Conservation (phyloP, 2,113 vertebrate genomes). For the Leptosomus discolor region DNA sequence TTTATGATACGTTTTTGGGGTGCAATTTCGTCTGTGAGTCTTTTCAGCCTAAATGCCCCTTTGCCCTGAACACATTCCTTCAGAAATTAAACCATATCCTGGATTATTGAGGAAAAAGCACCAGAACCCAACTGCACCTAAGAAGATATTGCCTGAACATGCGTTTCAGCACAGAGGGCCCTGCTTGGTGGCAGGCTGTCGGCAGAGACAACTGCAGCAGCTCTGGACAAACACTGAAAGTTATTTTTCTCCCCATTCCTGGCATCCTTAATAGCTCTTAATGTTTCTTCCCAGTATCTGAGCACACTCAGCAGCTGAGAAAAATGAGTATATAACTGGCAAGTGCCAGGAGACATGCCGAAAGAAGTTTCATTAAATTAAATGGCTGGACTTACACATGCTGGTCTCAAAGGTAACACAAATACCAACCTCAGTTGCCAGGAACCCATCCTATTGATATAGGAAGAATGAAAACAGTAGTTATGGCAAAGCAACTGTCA, state of each 20-base stretch:
- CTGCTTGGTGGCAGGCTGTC: not conserved
- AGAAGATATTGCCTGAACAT: not conserved
- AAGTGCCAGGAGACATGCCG: not conserved
- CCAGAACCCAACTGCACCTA: not conserved
- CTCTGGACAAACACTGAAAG: not conserved
- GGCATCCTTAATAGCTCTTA: slow-evolving; percentile 6
- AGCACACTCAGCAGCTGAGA: not conserved
- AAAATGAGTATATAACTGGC: not conserved
- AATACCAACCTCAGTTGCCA: slow-evolving; percentile 39
- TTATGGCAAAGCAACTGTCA: slow-evolving; percentile 63
- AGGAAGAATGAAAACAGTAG: slow-evolving; percentile 71
- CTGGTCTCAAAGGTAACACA: not conserved
- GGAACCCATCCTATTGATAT: slow-evolving; percentile 60
- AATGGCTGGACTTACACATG: not conserved
- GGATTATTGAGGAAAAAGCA: not conserved
- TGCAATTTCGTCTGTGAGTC: not conserved
- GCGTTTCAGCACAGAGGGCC: not conserved
- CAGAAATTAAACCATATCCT: not conserved
- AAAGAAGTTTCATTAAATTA: slow-evolving; percentile 17
- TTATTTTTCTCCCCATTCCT: not conserved
- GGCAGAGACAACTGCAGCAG: not conserved
- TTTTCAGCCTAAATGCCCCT: not conserved
- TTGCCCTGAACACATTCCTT: not conserved
- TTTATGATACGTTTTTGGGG: not conserved
- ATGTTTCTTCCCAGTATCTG: not conserved